Evolutionary conservation across 2,113 vertebrate species (phyloP), one percentile per base, ranked within the genome.

Genomic region (Noctilio leporinus): DNA sequence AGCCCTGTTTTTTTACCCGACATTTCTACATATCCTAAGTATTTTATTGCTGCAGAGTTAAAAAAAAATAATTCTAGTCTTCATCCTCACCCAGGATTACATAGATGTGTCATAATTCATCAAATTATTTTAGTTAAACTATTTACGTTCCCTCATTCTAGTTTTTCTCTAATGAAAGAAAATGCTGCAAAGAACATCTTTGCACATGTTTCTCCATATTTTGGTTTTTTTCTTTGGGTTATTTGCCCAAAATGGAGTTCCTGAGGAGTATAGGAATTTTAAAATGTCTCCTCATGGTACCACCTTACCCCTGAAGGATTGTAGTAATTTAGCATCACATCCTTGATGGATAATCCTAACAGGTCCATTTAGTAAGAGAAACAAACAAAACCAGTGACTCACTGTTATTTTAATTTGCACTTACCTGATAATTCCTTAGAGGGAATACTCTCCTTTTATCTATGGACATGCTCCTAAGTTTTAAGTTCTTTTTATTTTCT

Each of bases 211-310:
- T 91, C 67, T 86, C 49, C 59, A 47, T 90, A 45, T 82, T 97
- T 96, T 92, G 40, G 28, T 85, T 94, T 73, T 26, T 83, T 94
- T 86, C 69, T 70, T 86, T 75, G 38, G 80, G 76, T 64, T 82
- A 51, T 33, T 11, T 92, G 26, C 72, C 51, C 40, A 88, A 95
- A 83, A 65, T 81, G 65, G 86, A 93, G 59, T 92, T 93, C n/a
- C 53, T 62, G 75, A 95, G 51, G 53, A 38, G 49, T 81, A 45
- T 75, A 92, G 38, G 38, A 70, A 87, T 92, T 94, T 95, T n/a
- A 85, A 93, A 84, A 81, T 84, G 72, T 72, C 22, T 95, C 26
- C 22, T 94, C 15, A 57, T 53, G 75, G 53, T 20, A 7, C 82
- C 35, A 59, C 47, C 38, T 67, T 62, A 59, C 33, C 35, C 33